These are phyloP conservation scores for Peromyscus attwateri DNA, from an alignment of 2,797 vertebrate species.

Conservation along the genomic window DNA sequence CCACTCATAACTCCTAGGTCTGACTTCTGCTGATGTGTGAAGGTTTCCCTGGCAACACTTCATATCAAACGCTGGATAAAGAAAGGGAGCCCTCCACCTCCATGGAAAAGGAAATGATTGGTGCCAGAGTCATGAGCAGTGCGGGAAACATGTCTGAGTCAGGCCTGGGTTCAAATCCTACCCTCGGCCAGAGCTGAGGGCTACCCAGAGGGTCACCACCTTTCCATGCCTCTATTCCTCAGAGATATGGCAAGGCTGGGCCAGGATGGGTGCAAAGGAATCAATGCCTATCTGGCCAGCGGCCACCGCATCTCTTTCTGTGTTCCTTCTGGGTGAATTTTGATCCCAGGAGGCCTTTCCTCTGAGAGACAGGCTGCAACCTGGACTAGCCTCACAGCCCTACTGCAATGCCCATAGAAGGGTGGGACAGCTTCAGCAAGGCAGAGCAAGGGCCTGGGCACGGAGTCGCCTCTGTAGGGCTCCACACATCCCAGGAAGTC, in stretches of 20 bases:
- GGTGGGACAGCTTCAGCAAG: no score
- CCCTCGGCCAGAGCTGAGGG: background rate
- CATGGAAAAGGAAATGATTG: background rate
- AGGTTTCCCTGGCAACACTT: background rate
- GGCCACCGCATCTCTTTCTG: background rate
- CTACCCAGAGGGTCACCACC: background rate
- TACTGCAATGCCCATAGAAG: accelerated
- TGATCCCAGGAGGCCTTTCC: background rate
- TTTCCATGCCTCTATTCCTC: background rate
- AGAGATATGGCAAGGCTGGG: background rate
- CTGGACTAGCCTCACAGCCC: background rate
- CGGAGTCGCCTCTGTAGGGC: accelerated
- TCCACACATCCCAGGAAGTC: accelerated
- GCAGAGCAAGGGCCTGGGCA: background rate
- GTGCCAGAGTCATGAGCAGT: background rate
- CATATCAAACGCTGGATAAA: background rate
- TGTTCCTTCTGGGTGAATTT: background rate
- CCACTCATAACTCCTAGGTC: accelerated
- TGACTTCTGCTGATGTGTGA: background rate
- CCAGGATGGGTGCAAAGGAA: background rate
- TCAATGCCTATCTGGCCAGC: background rate
- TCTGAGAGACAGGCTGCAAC: background rate
- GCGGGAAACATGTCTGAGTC: background rate
- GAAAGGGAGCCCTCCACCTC: background rate
- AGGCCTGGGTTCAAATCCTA: background rate